Conservation (phyloP, 64 coral and sea anemone species). For the Stylophora pistillata region DNA sequence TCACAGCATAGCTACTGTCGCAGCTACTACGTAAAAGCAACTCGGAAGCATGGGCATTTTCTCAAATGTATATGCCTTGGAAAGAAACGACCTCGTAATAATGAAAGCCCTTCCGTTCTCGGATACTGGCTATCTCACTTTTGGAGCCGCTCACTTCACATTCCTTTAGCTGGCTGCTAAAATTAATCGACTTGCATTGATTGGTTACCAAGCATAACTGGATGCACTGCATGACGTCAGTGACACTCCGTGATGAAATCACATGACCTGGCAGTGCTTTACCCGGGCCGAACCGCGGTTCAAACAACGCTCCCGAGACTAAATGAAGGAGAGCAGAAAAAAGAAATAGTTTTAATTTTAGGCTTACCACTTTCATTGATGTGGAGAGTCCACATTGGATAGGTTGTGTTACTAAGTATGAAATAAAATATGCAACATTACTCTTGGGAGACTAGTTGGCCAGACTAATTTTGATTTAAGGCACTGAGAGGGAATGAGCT, state of each 20-base stretch:
- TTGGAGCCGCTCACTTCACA: conserved; percentile 9
- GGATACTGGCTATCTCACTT: not conserved
- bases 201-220: conserved; percentile 13
- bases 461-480: too few species aligned
- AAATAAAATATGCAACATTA: too few species aligned
- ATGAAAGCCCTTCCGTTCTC: not conserved
- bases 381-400: too few species aligned
- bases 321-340: not conserved
- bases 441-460: too few species aligned
- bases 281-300: not conserved
- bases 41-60: not conserved
- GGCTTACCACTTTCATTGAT: too few species aligned
- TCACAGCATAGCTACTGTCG: too few species aligned
- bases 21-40: too few species aligned
- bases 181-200: conserved; percentile 18
- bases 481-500: too few species aligned
- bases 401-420: too few species aligned
- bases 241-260: not conserved
- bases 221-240: not conserved
- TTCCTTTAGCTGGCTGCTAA: not conserved
- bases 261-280: not conserved
- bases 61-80: not conserved
- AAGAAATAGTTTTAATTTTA: not conserved
- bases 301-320: not conserved
- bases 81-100: not conserved